These are phyloP conservation scores for Carpatolechia fugitivella DNA, from an alignment of 2,888 invertebrate genomes.

Conservation along the genomic window DNA sequence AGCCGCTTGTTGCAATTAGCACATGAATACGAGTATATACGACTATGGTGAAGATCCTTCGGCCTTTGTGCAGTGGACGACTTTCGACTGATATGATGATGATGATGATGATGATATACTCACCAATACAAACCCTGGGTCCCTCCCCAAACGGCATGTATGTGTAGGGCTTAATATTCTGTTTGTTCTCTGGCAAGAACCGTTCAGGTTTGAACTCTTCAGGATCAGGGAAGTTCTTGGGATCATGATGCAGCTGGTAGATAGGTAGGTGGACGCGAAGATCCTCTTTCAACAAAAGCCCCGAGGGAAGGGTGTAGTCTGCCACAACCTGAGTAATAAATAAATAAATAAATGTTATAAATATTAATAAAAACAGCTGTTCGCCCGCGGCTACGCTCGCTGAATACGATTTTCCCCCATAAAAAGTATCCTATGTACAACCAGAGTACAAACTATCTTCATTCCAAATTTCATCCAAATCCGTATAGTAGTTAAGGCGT, in stretches of 20 bases:
- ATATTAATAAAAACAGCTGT: no score
- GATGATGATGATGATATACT: slow-evolving; percentile 17
- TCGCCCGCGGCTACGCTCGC: no score
- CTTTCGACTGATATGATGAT: background rate
- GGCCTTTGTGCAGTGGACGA: no score
- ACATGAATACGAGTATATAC: no score
- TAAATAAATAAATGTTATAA: background rate
- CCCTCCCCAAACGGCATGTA: slow-evolving; percentile 65
- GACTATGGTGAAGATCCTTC: no score
- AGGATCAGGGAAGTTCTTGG: slow-evolving; percentile 52
- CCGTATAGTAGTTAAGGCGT: no score
- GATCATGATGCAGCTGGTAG: slow-evolving; percentile 47
- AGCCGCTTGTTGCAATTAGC: no score
- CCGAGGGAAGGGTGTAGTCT: slow-evolving; percentile 48
- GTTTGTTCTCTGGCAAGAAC: slow-evolving; percentile 44
- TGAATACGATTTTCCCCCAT: no score
- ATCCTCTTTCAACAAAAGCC: slow-evolving; percentile 46
- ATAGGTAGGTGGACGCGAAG: slow-evolving; percentile 55
- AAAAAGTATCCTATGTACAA: no score
- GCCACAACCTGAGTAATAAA: slow-evolving; percentile 34
- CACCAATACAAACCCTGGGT: slow-evolving; percentile 59
- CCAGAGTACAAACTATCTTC: no score
- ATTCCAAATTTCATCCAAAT: no score
- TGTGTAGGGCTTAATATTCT: slow-evolving; percentile 45
- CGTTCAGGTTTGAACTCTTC: slow-evolving; percentile 51